A percentile compares a stretch with the other conserved stretches of the same genome.
phyloP scores from a whole-genome alignment of 2,888 invertebrate species.

The Orchesellides sinensis region DNA sequence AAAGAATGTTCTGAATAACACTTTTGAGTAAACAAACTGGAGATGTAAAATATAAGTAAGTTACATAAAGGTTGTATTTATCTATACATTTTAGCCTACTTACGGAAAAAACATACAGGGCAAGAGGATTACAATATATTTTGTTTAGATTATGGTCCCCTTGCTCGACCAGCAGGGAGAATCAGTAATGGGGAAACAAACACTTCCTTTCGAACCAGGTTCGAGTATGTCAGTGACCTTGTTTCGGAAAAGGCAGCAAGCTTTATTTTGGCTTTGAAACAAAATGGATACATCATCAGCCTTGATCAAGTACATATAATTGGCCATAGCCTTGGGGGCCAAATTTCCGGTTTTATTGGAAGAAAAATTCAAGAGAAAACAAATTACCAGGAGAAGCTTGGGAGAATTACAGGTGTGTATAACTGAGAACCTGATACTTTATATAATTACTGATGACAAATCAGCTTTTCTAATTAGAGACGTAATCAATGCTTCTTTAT shows the following conservation, averaged over 20 bases:
- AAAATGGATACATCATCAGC: conserved; percentile 2
- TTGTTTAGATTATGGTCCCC: conserved; percentile 23
- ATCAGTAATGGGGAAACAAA: background rate
- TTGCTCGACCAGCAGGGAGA: background rate
- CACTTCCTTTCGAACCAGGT: background rate
- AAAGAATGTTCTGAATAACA: background rate
- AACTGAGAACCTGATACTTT: background rate
- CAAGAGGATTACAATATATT: conserved; percentile 27
- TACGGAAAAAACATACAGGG: conserved; percentile 6
- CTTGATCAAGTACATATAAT: conserved; percentile 16
- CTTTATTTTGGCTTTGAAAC: conserved; percentile 3
- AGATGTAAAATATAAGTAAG: too few relatives aligned
- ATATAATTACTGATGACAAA: too few relatives aligned
- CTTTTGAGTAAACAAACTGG: background rate
- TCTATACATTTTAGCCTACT: conserved; percentile 12
- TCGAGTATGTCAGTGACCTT: conserved; percentile 13
- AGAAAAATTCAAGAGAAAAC: conserved; percentile 36
- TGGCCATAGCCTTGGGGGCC: conserved; percentile 41
- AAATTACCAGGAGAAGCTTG: conserved; percentile 3
- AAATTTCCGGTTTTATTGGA: conserved; percentile 33
- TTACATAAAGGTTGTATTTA: background rate
- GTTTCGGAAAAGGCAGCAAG: conserved; percentile 20
- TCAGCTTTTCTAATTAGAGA: too few relatives aligned
- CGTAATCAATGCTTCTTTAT: background rate
- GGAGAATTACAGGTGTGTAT: conserved; percentile 28